Conservation (phyloP, 2,888 invertebrate species). For the Melanargia galathea region DNA sequence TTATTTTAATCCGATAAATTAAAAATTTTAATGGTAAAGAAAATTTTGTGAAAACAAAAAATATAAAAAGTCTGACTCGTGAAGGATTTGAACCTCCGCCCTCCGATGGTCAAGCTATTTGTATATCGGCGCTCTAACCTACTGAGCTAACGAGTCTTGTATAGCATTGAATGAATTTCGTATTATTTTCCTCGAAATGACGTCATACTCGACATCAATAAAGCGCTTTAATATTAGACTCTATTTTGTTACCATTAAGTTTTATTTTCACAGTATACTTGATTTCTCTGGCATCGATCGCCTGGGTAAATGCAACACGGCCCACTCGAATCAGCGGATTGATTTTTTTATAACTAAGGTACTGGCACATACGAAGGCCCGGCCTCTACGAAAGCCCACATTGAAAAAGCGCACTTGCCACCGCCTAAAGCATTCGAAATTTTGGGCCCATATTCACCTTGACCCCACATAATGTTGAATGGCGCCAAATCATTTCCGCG, state of each 20-base stretch:
- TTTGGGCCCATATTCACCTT: too few species aligned
- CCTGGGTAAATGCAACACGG: not conserved
- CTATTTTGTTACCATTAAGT: not conserved
- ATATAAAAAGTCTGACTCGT: slow-evolving; percentile 43
- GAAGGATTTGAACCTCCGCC: slow-evolving; percentile 53
- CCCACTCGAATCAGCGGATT: not conserved
- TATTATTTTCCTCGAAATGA: not conserved
- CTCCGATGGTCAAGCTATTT: slow-evolving; percentile 47
- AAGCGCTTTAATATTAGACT: not conserved
- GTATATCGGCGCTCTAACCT: slow-evolving; percentile 52
- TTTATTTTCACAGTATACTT: not conserved
- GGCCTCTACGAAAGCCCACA: too few species aligned
- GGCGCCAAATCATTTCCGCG: too few species aligned
- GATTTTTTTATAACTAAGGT: too few species aligned
- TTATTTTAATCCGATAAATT: too few species aligned
- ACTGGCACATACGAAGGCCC: too few species aligned
- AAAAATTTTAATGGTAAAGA: too few species aligned
- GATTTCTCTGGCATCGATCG: not conserved
- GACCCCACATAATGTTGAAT: too few species aligned
- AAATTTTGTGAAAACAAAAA: slow-evolving; percentile 8
- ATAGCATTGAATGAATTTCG: not conserved
- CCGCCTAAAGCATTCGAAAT: too few species aligned
- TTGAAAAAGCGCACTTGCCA: too few species aligned
- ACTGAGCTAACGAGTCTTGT: slow-evolving; percentile 51
- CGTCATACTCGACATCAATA: slow-evolving; percentile 2